Base-by-base conservation (phyloP, 2,113 vertebrate species). In the Microcebus murinus region DNA sequence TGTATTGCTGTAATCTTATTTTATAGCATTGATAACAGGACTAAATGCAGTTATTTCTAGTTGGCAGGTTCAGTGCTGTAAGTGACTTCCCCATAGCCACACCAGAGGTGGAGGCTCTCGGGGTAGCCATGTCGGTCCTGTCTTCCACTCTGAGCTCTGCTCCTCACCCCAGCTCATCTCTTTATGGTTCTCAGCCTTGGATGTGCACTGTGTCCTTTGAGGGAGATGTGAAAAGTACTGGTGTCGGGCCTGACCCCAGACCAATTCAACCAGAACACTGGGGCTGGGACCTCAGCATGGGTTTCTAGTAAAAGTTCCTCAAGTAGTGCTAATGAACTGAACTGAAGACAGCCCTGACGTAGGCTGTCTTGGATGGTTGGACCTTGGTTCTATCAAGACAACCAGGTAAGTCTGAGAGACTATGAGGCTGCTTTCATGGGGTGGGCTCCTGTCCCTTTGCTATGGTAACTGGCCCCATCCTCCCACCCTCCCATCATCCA, bases 361-460 rank as follows among this genome's bases (percentile, higher is more conserved):
- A 59, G 45, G 4, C 15, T 11, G 8, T 82, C 52, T 74, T 85
- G 52, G 77, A n/a, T 57, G 42, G 71, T 15, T 52, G 31, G 70
- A 71, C 25, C 91, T 84, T 39, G 82, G 45, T 80, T 91, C 65
- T 65, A 12, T 27, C 52, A 82, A 89, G 61, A 42, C 25, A 92
- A 36, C 29, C 7, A 29, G 57, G 73, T 85, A n/a, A 29, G 50
- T 85, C 42, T 39, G 80, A 68, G 45, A 23, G 84, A 29, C 5
- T 23, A 1, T 31, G 68, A 48, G 31, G 57, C 45, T 70, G 18
- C 2, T 83, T 87, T 71, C 42, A 42, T 1, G 1, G 59, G 48
- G 29, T 21, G 13, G 52, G 61, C n/a, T 79, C n/a, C n/a, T 1
- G 15, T 50, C 25, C 25, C n/a, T 61, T 14, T 25, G 48, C 42